Conservation (phyloP, 1,140 invertebrate genomes). For the Eumeta japonica region DNA sequence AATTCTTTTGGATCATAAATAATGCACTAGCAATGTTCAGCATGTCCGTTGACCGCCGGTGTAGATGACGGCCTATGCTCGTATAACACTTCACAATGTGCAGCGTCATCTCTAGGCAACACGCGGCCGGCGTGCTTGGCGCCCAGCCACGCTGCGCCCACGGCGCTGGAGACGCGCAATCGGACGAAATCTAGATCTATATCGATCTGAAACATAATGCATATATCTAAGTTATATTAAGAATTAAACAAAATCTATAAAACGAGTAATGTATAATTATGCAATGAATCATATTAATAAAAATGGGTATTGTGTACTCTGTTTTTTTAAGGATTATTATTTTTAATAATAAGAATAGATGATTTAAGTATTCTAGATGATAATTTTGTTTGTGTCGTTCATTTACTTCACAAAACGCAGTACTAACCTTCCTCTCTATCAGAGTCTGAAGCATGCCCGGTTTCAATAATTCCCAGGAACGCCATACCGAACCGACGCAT, state of each 20-base stretch:
- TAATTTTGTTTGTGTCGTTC: too few species aligned
- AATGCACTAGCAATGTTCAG: too few species aligned
- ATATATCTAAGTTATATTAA: too few species aligned
- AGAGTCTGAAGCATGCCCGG: conserved; percentile 67
- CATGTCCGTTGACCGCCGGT: background rate
- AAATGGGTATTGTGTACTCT: too few species aligned
- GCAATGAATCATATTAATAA: too few species aligned
- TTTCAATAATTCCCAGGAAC: conserved; percentile 83
- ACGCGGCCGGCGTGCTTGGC: conserved; percentile 32
- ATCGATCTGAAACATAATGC: conserved; percentile 25
- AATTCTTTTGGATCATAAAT: too few species aligned
- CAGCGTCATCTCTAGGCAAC: conserved; percentile 34
- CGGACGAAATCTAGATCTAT: conserved; percentile 34
- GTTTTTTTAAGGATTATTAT: too few species aligned
- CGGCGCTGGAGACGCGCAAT: conserved; percentile 38
- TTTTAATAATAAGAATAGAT: too few species aligned
- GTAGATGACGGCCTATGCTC: conserved; percentile 23
- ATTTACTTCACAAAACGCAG: too few species aligned
- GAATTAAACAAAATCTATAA: too few species aligned
- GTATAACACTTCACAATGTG: conserved; percentile 40
- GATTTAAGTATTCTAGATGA: too few species aligned
- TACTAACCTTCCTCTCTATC: conserved; percentile 33
- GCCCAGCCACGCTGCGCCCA: conserved; percentile 44
- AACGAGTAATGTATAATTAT: too few species aligned
- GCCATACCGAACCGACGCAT: conserved; percentile 95